Base-by-base conservation (phyloP, 2,888 invertebrate genomes). In the Leptinotarsa juncta region DNA sequence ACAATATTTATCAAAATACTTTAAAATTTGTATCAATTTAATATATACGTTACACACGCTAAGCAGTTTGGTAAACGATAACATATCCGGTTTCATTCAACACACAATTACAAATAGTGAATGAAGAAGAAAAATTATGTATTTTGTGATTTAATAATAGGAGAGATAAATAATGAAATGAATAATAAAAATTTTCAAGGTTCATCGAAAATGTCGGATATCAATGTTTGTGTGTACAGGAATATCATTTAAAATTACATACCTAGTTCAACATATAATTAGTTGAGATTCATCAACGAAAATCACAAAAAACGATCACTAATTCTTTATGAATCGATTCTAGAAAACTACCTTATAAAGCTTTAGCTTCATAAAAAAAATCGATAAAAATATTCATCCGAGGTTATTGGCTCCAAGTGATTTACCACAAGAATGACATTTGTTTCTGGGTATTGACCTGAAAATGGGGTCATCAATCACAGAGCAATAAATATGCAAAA, bases 401-500 rank as follows among this genome's bases (percentile, higher is more conserved):
- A 62, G 42, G 62, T 62, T 62, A 62, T n/a, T 62, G 26, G 26
- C 32, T 42, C n/a, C 62, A 62, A 26, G 32, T 57, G 14, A 57
- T 57, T 57, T 57, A 4, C 57, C 57, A 15, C 26, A 57, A 57
- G 57, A 57, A 57, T 57, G 57, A 15, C 57, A 57, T 57, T 57
- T 57, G 57, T 57, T 57, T 57, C 23, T 57, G 42, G 62, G 42
- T 42, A 62, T 62, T 42, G 62, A 62, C 62, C 62, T 16, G 62
- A 16, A 16, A 12, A 42, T 7, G 42, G 5, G 42, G 62, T 18
- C 62, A 62, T 62, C 62, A 62, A 62, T 62, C 62, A 62, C 62
- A 62, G n/a, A 62, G 57, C 62, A 62, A 62, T 62, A 62, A 62
- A 42, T 62, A 62, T 32, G 62, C 42, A 62, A 62, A 62, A 42